phyloP scores from a whole-genome alignment of 1,140 invertebrate species.

The Mylabris phalerata region DNA sequence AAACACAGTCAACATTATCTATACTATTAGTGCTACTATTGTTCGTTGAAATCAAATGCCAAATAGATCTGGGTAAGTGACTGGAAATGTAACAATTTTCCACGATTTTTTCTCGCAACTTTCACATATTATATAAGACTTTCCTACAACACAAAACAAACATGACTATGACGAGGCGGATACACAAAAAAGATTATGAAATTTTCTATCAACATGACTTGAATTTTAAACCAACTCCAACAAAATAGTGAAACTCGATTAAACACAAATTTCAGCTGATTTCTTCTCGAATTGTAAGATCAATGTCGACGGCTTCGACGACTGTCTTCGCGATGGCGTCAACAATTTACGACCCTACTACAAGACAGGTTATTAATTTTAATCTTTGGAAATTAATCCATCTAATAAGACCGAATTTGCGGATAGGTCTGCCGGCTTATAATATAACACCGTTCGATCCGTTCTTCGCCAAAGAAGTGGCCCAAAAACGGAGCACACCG shows the following conservation, averaged over 20 bases:
- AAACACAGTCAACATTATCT: too few relatives aligned
- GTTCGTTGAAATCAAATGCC: slow-evolving; percentile 8
- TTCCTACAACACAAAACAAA: background rate
- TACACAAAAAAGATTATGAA: background rate
- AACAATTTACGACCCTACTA: slow-evolving; percentile 65
- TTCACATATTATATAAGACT: slow-evolving; percentile 2
- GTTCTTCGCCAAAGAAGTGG: slow-evolving; percentile 60
- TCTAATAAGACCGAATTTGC: slow-evolving; percentile 10
- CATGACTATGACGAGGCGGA: background rate
- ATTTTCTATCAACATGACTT: too few relatives aligned
- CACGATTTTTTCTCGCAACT: background rate
- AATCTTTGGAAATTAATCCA: background rate
- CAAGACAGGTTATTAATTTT: slow-evolving; percentile 52
- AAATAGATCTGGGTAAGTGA: slow-evolving; percentile 18
- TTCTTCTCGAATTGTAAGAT: slow-evolving; percentile 34
- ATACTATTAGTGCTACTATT: background rate
- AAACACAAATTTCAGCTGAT: slow-evolving; percentile 23
- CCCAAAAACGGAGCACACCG: slow-evolving; percentile 52
- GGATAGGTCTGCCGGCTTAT: slow-evolving; percentile 60
- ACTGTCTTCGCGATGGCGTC: slow-evolving; percentile 64
- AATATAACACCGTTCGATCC: slow-evolving; percentile 70
- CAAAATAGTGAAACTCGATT: too few relatives aligned
- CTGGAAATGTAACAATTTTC: too few relatives aligned
- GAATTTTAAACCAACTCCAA: too few relatives aligned
- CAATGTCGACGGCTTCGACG: slow-evolving; percentile 51